Conservation (phyloP, 1,140 invertebrate species). For the Pseudachorutes palmiensis region DNA sequence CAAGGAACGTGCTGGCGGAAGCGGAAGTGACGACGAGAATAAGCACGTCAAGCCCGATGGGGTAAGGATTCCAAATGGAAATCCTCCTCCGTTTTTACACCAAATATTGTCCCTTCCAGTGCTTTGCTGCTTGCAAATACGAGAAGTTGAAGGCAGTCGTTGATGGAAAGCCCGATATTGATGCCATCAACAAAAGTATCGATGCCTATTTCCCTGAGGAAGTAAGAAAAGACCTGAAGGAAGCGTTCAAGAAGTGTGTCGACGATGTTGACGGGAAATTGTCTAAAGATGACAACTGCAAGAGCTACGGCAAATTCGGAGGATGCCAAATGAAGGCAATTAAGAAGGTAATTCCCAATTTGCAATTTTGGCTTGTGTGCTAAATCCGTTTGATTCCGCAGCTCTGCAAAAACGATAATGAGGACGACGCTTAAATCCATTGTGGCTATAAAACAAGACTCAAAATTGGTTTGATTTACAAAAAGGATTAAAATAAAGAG, state of each 20-base stretch:
- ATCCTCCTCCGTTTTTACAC: not conserved
- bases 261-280: not conserved
- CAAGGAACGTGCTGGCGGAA: slow-evolving; percentile 40
- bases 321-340: not conserved
- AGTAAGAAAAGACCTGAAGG: not conserved
- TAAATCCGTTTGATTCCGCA: slow-evolving; percentile 42
- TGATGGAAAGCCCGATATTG: not conserved
- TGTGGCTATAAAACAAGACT: not conserved
- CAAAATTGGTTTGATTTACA: not conserved
- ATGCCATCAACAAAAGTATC: not conserved
- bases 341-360: not conserved
- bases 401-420: slow-evolving; percentile 25
- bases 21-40: slow-evolving; percentile 41
- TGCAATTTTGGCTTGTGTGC: slow-evolving; percentile 41
- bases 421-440: slow-evolving; percentile 10
- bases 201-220: not conserved
- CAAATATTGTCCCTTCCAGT: not conserved
- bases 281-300: not conserved
- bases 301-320: not conserved
- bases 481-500: not conserved
- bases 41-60: slow-evolving; percentile 24
- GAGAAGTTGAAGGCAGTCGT: not conserved
- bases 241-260: not conserved
- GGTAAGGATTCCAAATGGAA: not conserved
- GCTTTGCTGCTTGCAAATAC: not conserved